Base-by-base conservation (phyloP, 2,797 vertebrate species). In the Gambusia yucatana region DNA sequence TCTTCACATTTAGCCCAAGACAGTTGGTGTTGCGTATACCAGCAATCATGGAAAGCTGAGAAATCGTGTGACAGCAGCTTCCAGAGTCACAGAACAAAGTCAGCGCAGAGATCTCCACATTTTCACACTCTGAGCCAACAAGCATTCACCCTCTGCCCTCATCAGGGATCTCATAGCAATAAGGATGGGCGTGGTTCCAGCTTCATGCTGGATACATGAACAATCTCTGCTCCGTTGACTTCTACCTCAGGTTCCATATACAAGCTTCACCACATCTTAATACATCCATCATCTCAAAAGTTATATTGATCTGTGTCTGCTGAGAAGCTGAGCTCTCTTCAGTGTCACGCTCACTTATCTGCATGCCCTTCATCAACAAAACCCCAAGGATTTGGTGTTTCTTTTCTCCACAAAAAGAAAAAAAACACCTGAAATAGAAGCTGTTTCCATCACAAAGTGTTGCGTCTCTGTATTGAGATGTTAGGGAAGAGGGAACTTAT, bases 181-280 rank as follows among this genome's bases (percentile, higher is more conserved):
- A 93, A 92, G 92, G 92, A 94, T 82, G 88, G 92, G 88, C 72
- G 83, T 88, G 90, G 91, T 78, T 82, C 76, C 28, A 28, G 59
- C 39, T 41, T 25, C 30, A 20, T 65, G 33, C 8, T 39, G 33
- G 36, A 1, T 63, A 36, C 30, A 20, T 36, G 10, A 67, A 41
- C 36, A 67, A 5, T 22, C 20, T 2, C 63, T 41, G 63, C 20
- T 67, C 36, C 36, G 5, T 41, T 67, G 1, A 41, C 63, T 10
- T 33, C 30, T 63, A 8, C 6, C 69, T 73, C 73, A 47, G 41
- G 22, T 43, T 76, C 61, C 59, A 10, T 0, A 20, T 39, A 43
- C 30, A 36, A 70, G n/a, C 33, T 50, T 50, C 43, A 57, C 14
- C 16, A 33, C 73, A 41, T 65, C 76, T 75, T 61, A 25, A 73